A percentile compares a stretch with the other conserved stretches of the same genome.
Evolutionary conservation across 2,113 vertebrate species (phyloP).

Genomic region (Myxocyprinus asiaticus): DNA sequence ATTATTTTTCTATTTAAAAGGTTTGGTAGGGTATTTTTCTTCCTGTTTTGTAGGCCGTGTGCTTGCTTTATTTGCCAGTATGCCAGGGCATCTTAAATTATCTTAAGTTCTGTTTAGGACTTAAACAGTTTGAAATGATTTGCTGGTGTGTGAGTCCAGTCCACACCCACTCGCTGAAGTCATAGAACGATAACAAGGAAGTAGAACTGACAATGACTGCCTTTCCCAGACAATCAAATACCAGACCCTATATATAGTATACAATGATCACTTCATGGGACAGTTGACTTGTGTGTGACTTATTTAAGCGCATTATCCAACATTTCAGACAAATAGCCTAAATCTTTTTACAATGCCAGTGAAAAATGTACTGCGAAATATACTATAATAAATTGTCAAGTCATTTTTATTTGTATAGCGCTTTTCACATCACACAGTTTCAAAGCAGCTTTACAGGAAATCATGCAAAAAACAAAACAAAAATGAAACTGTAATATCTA

Average conservation of each 20-base stretch:
- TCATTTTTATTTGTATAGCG: too few relatives aligned
- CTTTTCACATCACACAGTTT: not conserved
- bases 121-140: not conserved
- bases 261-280: conserved; percentile 10
- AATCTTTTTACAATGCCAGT: not conserved
- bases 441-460: too few relatives aligned
- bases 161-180: not conserved
- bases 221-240: conserved; percentile 12
- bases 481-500: too few relatives aligned
- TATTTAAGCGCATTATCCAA: not conserved
- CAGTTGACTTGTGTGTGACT: not conserved
- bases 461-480: too few relatives aligned
- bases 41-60: not conserved
- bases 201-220: not conserved
- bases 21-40: not conserved
- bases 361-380: not conserved
- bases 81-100: not conserved
- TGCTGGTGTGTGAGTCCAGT: not conserved
- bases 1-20: too few relatives aligned
- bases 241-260: not conserved
- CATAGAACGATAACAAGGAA: conserved; percentile 14
- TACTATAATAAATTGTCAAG: not conserved
- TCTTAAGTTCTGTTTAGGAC: not conserved
- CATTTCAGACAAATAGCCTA: too few relatives aligned
- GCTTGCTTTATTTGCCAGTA: not conserved